These are phyloP conservation scores for Mirounga angustirostris DNA, from an alignment of 2,113 vertebrate species.

Conservation along the genomic window DNA sequence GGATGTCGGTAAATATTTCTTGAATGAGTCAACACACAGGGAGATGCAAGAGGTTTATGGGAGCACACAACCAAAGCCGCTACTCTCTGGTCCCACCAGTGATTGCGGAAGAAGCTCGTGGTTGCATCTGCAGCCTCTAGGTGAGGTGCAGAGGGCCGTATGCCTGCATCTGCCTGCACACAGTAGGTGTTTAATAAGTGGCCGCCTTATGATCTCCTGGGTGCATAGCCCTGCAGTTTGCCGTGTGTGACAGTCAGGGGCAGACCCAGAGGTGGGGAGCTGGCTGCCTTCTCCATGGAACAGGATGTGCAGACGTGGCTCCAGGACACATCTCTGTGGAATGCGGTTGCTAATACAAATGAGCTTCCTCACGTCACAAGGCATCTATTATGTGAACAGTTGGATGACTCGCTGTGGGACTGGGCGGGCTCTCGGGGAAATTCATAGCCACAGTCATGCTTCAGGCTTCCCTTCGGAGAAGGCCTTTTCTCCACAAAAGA, in stretches of 20 bases:
- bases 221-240: background rate
- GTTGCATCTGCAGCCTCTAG: background rate
- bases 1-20: conserved; percentile 21
- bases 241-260: background rate
- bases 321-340: conserved; percentile 48
- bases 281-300: background rate
- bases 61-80: background rate
- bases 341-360: conserved; percentile 42
- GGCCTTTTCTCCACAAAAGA: conserved; percentile 27
- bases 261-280: background rate
- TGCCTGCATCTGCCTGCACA: background rate
- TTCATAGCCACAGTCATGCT: background rate
- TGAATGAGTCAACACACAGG: background rate
- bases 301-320: conserved; percentile 52
- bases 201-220: background rate
- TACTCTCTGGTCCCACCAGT: background rate
- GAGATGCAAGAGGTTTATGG: background rate
- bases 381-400: conserved; percentile 63
- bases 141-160: background rate
- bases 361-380: conserved; percentile 42
- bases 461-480: conserved; percentile 21
- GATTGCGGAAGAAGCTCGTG: background rate
- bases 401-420: background rate
- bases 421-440: background rate
- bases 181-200: background rate